Evolutionary conservation across 2,888 invertebrate genomes (phyloP).

Genomic region (Phengaris arion): DNA sequence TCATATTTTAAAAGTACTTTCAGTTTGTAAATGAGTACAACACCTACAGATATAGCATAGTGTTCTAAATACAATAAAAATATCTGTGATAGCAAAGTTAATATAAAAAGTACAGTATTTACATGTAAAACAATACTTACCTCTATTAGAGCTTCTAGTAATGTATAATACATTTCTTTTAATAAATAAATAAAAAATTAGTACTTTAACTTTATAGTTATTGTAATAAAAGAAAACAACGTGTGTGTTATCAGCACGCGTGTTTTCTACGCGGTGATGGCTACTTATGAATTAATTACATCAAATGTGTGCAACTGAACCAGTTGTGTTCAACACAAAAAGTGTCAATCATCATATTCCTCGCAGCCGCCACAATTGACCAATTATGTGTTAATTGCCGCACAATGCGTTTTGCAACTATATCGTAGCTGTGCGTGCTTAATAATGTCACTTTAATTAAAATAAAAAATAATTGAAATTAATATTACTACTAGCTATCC

Average conservation of each 20-base stretch:
- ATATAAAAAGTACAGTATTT: background rate
- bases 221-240: too few species aligned
- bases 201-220: too few species aligned
- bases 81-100: background rate
- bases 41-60: background rate
- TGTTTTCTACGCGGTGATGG: background rate
- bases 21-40: background rate
- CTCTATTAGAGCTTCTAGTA: background rate
- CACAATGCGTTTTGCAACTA: conserved; percentile 8
- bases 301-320: conserved; percentile 11
- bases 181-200: too few species aligned
- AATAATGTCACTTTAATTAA: background rate
- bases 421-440: background rate
- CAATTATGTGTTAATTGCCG: conserved; percentile 37
- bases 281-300: conserved; percentile 10
- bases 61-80: background rate
- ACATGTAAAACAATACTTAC: too few species aligned
- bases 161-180: too few species aligned
- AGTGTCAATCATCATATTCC: conserved; percentile 35
- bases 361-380: conserved; percentile 37
- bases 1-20: background rate
- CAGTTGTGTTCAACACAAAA: conserved; percentile 25
- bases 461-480: background rate
- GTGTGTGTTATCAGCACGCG: background rate
- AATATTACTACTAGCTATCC: too few species aligned